These are phyloP conservation scores for Puntigrus tetrazona DNA, from an alignment of 2,113 vertebrate genomes.

Conservation along the genomic window DNA sequence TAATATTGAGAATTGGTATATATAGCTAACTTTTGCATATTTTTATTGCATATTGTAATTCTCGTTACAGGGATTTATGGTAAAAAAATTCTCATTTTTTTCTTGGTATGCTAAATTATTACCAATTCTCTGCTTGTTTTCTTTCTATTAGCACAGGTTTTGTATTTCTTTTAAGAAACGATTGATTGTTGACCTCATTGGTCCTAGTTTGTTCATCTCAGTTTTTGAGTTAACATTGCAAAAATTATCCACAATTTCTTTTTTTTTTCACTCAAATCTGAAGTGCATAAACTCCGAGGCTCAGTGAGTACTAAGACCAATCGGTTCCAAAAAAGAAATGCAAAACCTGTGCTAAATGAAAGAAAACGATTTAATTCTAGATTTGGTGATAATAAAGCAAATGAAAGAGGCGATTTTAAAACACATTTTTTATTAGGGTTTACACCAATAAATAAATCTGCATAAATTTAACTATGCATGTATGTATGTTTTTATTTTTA, in stretches of 20 bases:
- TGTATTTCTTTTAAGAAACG: background rate
- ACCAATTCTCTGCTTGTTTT: too few species aligned
- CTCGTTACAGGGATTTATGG: too few species aligned
- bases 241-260: too few species aligned
- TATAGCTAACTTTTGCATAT: too few species aligned
- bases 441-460: background rate
- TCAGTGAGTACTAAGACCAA: background rate
- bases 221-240: background rate
- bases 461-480: background rate
- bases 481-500: too few species aligned
- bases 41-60: too few species aligned
- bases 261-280: background rate
- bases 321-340: background rate
- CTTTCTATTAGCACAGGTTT: background rate
- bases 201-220: background rate
- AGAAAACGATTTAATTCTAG: background rate
- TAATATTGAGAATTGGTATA: too few species aligned
- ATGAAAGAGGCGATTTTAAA: background rate
- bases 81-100: too few species aligned
- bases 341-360: background rate
- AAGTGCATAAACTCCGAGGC: background rate
- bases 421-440: background rate
- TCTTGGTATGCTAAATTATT: too few species aligned
- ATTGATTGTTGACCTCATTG: background rate
- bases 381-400: background rate